Evolutionary conservation across 2,797 vertebrate genomes (phyloP).

Genomic region (Micrastur ruficollis): DNA sequence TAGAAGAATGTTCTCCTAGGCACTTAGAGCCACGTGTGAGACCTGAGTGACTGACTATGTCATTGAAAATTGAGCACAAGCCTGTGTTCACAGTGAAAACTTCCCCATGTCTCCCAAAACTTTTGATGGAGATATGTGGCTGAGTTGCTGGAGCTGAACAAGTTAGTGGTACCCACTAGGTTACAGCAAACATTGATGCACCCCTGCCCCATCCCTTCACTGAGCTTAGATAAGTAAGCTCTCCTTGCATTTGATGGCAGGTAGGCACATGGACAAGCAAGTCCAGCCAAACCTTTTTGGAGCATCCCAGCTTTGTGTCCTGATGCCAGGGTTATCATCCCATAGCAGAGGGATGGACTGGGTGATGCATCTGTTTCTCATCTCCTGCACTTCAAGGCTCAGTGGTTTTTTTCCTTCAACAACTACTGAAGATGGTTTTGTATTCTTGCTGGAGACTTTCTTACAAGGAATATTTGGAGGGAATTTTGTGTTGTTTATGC

Average conservation of each 20-base stretch:
- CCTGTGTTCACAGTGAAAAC: neutral
- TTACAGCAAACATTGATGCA: neutral
- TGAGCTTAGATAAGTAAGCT: neutral
- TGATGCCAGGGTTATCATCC: neutral
- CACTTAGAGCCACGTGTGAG: neutral
- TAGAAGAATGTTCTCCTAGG: neutral
- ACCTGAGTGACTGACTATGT: neutral
- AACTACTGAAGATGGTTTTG: neutral
- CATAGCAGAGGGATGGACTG: neutral
- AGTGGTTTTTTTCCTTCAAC: neutral
- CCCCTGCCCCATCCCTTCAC: neutral
- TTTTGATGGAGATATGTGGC: neutral
- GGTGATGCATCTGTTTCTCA: neutral
- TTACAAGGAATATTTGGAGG: neutral
- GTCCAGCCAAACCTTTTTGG: neutral
- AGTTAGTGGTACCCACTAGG: neutral
- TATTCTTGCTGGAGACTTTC: neutral
- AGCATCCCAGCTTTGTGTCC: neutral
- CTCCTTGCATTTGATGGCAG: neutral
- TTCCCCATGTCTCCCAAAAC: neutral
- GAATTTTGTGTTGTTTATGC: neutral
- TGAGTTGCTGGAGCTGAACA: neutral
- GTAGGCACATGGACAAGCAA: neutral
- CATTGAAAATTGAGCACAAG: neutral
- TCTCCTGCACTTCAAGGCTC: neutral